Base-by-base conservation (phyloP, 2,113 vertebrate genomes). In the Polypterus senegalus region DNA sequence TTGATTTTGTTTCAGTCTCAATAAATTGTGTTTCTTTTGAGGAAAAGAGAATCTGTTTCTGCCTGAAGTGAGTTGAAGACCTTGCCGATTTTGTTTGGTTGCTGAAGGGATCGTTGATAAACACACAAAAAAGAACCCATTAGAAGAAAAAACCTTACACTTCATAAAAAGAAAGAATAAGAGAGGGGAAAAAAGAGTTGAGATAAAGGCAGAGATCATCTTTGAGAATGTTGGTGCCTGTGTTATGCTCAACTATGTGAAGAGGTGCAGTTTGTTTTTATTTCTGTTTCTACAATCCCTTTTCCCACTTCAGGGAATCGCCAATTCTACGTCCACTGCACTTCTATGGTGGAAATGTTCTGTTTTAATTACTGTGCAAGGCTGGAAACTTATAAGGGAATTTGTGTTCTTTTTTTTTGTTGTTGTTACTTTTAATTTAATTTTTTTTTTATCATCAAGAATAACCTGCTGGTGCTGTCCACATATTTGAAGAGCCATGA, bases 21-120 rank as follows among this genome's bases (percentile, higher is more conserved):
- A 97, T 97, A 97, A 97, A 98, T 97, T 85, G 63, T 80, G 91
- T 92, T 92, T 96, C 92, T 94, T 95, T 93, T 93, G 92, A 94
- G 92, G 92, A 92, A 91, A 82, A 82, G 76, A 69, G 88, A 81
- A 84, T 79, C 68, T 90, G 91, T 94, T 85, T 94, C 91, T 97
- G 94, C 91, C 83, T 92, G 91, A 91, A 94, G 82, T 97, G 86
- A 95, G 91, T 98, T 92, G 92, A 91, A 91, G 86, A 88, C 89
- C 86, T 92, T 85, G 85, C 85, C 83, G 65, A 47, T 75, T 76
- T 78, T 77, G 74, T 81, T 84, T 73, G 81, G 74, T 86, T 83
- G 77, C 76, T 43, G 79, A 73, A 79, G 85, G 84, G 66, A 77
- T 55, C 73, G 78, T 83, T 71, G 71, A 69, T 60, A 69, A 65